A percentile compares a stretch with the other conserved stretches of the same genome.
Conservation (phyloP, 2,113 vertebrate genomes). For the Eretmochelys imbricata region DNA sequence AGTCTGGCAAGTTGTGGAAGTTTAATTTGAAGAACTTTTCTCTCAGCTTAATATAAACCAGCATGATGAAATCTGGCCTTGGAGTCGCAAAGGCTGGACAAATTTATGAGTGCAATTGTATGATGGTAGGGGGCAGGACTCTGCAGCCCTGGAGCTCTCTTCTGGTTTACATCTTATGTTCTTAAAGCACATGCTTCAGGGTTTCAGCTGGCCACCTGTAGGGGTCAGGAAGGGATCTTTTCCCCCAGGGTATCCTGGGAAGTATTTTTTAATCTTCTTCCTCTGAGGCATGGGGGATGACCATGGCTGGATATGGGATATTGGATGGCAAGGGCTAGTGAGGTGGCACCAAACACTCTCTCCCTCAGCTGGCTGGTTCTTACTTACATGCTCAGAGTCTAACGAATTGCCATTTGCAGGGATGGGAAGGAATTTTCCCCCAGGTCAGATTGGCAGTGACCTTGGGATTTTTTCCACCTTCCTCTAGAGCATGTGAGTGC, state of each 20-base stretch:
- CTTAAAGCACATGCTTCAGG: neutral
- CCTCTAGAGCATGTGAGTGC: no score
- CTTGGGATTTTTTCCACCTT: no score
- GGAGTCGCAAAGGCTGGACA: neutral
- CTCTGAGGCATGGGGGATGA: neutral
- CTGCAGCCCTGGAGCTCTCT: neutral
- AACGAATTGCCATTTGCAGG: no score
- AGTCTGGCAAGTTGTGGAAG: conserved; percentile 12
- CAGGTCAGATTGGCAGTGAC: no score
- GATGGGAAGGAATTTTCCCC: no score
- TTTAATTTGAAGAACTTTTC: conserved; percentile 59
- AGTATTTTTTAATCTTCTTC: neutral
- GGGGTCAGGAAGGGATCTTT: neutral
- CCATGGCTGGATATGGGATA: neutral
- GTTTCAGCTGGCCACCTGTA: neutral
- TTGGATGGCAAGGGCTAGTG: neutral
- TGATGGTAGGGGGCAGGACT: neutral
- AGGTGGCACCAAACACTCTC: neutral
- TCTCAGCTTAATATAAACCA: neutral
- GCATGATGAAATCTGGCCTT: neutral
- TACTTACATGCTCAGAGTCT: no score
- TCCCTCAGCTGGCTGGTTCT: no score
- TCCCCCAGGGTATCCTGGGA: neutral
- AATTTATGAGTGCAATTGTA: neutral
- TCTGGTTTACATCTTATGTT: neutral